Conservation (phyloP, 2,888 invertebrate species). For the Mesorhabditis belari region DNA sequence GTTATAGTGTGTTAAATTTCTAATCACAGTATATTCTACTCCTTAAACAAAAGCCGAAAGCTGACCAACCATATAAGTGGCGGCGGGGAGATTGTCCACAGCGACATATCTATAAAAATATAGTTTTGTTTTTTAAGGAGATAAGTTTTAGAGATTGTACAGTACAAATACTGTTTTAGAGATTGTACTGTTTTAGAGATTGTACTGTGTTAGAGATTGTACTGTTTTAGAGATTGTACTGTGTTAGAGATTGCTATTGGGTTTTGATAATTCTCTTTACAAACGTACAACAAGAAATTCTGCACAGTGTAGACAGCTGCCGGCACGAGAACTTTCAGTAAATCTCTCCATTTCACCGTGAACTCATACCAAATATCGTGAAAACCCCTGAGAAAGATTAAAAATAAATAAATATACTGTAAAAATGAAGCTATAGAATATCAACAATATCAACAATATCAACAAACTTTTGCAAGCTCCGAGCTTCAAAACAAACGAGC, state of each 20-base stretch:
- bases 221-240: too few species aligned
- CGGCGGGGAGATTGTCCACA: slow-evolving; percentile 93
- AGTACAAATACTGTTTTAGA: slow-evolving; percentile 70
- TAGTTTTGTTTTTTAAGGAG: slow-evolving; percentile 66
- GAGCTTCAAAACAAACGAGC: slow-evolving; percentile 40
- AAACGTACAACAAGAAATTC: slow-evolving; percentile 77
- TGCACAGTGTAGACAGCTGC: slow-evolving; percentile 90
- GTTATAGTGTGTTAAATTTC: not conserved
- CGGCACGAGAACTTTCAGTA: slow-evolving; percentile 71
- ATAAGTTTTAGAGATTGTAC: slow-evolving; percentile 94
- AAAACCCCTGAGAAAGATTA: slow-evolving; percentile 19
- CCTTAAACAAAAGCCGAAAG: too few species aligned
- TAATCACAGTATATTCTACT: not conserved
- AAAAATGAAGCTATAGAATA: slow-evolving; percentile 3
- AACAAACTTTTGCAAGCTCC: slow-evolving; percentile 31
- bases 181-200: too few species aligned
- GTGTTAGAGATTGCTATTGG: too few species aligned
- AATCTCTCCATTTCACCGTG: slow-evolving; percentile 35
- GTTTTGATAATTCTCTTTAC: too few species aligned
- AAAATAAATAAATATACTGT: not conserved
- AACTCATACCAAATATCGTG: slow-evolving; percentile 33
- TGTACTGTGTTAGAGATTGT: too few species aligned
- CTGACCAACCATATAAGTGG: slow-evolving; percentile 81
- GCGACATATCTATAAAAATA: slow-evolving; percentile 17
- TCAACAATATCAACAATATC: too few species aligned